These are phyloP conservation scores for Sigmodon hispidus DNA, from an alignment of 2,113 vertebrate genomes.

Conservation along the genomic window DNA sequence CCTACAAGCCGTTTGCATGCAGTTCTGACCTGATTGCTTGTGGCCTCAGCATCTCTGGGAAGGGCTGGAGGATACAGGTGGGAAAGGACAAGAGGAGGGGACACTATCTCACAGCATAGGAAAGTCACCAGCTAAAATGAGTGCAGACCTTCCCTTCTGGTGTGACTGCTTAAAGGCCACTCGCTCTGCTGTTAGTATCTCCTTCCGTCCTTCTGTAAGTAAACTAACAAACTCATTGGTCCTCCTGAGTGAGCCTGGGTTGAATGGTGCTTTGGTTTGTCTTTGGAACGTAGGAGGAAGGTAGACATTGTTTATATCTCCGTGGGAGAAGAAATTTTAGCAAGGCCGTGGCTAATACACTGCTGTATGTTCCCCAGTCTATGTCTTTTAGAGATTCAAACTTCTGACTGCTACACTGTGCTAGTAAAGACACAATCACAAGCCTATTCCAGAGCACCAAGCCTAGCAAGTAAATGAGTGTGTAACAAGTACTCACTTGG, in stretches of 20 bases:
- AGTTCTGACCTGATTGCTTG: background rate
- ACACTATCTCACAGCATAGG: background rate
- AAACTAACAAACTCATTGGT: background rate
- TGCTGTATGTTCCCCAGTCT: background rate
- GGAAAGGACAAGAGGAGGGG: background rate
- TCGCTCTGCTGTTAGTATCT: background rate
- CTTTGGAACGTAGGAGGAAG: background rate
- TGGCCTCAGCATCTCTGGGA: background rate
- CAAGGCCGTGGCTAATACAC: background rate
- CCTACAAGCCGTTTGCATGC: background rate
- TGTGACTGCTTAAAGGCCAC: background rate
- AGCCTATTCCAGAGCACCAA: background rate
- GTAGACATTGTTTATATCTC: background rate
- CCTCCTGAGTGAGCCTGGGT: background rate
- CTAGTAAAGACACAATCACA: background rate
- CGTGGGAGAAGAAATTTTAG: background rate
- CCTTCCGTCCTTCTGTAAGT: background rate
- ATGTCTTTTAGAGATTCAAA: slow-evolving; percentile 1
- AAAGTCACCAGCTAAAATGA: background rate
- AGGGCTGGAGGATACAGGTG: background rate
- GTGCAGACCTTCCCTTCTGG: background rate
- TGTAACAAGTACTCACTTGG: background rate
- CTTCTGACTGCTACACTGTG: background rate
- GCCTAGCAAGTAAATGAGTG: background rate
- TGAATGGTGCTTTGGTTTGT: background rate